These are phyloP conservation scores for Habrosyne pyritoides DNA, from an alignment of 2,888 invertebrate genomes.

Conservation along the genomic window DNA sequence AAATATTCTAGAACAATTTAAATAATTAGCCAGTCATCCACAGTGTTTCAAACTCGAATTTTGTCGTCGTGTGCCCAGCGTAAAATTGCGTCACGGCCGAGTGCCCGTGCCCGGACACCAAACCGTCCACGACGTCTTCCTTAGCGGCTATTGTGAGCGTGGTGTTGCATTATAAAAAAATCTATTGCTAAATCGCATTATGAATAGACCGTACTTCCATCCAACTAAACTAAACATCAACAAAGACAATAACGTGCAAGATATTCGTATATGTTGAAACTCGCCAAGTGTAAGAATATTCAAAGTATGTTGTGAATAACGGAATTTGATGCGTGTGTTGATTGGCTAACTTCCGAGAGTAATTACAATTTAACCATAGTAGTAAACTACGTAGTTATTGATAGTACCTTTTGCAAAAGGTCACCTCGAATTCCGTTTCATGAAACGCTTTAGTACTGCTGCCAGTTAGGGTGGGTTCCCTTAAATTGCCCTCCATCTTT, in stretches of 20 bases:
- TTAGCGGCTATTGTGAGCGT: conserved; percentile 54
- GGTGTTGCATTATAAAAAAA: conserved; percentile 52
- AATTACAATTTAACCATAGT: neutral
- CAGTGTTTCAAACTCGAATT: conserved; percentile 39
- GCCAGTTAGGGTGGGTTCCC: neutral
- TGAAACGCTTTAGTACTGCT: neutral
- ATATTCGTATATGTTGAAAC: neutral
- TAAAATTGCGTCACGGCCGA: conserved; percentile 66
- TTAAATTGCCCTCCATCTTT: neutral
- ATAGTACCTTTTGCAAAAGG: neutral
- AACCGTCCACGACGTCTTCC: conserved; percentile 49
- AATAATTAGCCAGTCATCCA: conserved; percentile 34
- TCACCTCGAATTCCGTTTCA: neutral
- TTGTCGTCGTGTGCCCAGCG: conserved; percentile 60
- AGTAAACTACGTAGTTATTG: neutral
- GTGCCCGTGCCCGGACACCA: conserved; percentile 54
- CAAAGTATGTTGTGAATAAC: neutral
- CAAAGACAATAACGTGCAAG: neutral
- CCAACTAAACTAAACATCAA: neutral
- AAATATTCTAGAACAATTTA: conserved; percentile 27
- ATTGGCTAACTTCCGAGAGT: neutral
- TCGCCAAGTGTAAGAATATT: neutral
- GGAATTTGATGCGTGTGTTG: neutral
- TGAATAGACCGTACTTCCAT: conserved; percentile 23
- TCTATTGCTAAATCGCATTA: conserved; percentile 36